Evolutionary conservation across 1,140 invertebrate genomes (phyloP), one percentile per base, ranked within the genome.

Genomic region (Drosophila cardini): DNA sequence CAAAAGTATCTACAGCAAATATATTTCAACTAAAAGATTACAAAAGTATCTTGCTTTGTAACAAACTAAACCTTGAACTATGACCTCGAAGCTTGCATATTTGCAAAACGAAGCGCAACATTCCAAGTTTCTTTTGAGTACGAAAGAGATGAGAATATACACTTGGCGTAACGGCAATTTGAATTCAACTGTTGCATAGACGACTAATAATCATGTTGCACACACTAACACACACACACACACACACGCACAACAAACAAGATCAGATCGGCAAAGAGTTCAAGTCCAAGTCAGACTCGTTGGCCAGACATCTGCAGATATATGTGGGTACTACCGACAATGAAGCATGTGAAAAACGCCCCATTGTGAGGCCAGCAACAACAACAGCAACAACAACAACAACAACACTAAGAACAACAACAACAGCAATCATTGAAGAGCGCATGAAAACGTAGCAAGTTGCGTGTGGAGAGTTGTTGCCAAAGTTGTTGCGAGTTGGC

Each of bases 301-400:
- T 55, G 63, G 45, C 11, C 56, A 80, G 62, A 78, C 77, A 87
- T 79, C 69, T 76, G 76, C 72, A 76, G 68, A 69, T 70, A 69
- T 70, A 87, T 87, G 83, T 87, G 82, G 82, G 82, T 67, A 63
- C 48, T 4, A 26, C 42, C 62, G 58, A 81, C 78, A 55, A 64
- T 68, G 61, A 55, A 62, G 77, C 69, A 86, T 79, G 84, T 82
- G 83, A 87, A 86, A 70, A 86, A 86, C 84, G 83, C 83, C 82
- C 83, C 83, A 87, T 89, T 87, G 84, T 89, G 78, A 52, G 56
- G 64, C 64, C 36, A 62, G 48, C 73, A 52, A 60, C 43, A 43
- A 63, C 60, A 34, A 32, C 15, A 30, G 40, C 48, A 53, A 26
- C 32, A 26, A 45, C 46, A 56, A 58, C 60, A 42, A 38, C n/a